Conservation (phyloP, 1,140 invertebrate genomes). For the Hirudo medicinalis region DNA sequence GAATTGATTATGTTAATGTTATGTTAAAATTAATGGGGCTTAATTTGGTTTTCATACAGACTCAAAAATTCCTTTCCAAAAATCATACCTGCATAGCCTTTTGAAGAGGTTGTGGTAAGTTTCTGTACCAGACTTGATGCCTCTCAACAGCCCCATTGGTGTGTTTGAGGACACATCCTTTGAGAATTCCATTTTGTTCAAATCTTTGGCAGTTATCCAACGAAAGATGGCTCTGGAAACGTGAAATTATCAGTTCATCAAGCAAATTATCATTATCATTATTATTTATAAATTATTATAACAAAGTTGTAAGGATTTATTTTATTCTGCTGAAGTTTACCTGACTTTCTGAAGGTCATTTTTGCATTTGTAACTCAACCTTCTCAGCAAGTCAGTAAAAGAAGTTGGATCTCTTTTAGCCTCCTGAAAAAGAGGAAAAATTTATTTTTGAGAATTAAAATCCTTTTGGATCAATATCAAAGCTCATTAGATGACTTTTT, state of each 20-base stretch:
- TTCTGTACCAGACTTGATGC: slow-evolving; percentile 96
- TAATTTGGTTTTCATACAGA: neutral
- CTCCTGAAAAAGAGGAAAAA: slow-evolving; percentile 48
- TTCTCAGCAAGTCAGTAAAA: slow-evolving; percentile 83
- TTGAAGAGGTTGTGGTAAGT: slow-evolving; percentile 99
- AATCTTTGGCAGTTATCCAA: slow-evolving; percentile 97
- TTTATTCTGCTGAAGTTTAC: slow-evolving; percentile 24
- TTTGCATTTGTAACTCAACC: slow-evolving; percentile 74
- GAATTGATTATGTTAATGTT: neutral
- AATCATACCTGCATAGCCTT: slow-evolving; percentile 50
- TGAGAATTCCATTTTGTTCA: slow-evolving; percentile 78
- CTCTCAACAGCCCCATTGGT: slow-evolving; percentile 82
- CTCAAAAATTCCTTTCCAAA: neutral
- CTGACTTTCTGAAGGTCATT: slow-evolving; percentile 91
- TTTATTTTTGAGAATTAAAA: neutral
- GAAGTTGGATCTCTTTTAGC: slow-evolving; percentile 90
- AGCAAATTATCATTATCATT: neutral
- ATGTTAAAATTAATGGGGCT: neutral
- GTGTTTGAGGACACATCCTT: slow-evolving; percentile 59
- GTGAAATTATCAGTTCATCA: neutral
- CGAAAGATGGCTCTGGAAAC: slow-evolving; percentile 74
- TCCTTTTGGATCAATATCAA: neutral
- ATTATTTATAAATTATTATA: neutral
- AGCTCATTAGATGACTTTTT: neutral
- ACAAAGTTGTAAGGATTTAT: neutral